Evolutionary conservation across 2,797 vertebrate genomes (phyloP), one percentile per base, ranked within the genome.

Genomic region (Rhynchonycteris naso): DNA sequence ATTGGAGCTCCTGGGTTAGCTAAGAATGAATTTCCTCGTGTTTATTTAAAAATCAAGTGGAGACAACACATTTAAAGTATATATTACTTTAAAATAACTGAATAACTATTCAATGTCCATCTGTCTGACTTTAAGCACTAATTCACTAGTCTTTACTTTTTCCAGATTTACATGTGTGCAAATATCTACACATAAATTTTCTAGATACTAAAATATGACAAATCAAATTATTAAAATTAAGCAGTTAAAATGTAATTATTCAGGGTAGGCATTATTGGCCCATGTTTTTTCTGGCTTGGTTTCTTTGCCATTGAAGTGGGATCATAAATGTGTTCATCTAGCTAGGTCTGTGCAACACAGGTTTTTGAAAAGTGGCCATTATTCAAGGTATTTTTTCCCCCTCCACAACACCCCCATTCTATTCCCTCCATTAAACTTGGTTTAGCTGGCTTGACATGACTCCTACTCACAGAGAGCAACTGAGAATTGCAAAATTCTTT

Each of bases 31-130:
- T 95, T 79, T 43, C 71, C 69, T 38, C 93, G 66, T 89, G 18
- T 58, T 90, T 87, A 8, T 47, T 95, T 94, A 47, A 92, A 95
- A 92, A n/a, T 93, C 8, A n/a, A 79, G 94, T 78, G 22, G 38
- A 68, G 47, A 68, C 35, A 82, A 33, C 24, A 91, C 3, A 58
- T 71, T 63, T 91, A 38, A 81, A 47, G 21, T 69, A 68, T 4
- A 33, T 56, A 26, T 58, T 78, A 59, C 18, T 90, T 82, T 50
- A 88, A 92, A 83, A 58, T 47, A 72, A 66, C 0, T 16, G 91
- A 26, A 58, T 18, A 83, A 56, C 21, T 95, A 50, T 33, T 61
- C 6, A 58, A 12, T n/a, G 28, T 1, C 24, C 47, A 21, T 83
- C 50, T 58, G 26, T 56, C 38, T 94, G 58, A 56, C 76, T 61